These are phyloP conservation scores for Lordiphosa andalusiaca DNA, from an alignment of 2,888 invertebrate genomes.

Conservation along the genomic window DNA sequence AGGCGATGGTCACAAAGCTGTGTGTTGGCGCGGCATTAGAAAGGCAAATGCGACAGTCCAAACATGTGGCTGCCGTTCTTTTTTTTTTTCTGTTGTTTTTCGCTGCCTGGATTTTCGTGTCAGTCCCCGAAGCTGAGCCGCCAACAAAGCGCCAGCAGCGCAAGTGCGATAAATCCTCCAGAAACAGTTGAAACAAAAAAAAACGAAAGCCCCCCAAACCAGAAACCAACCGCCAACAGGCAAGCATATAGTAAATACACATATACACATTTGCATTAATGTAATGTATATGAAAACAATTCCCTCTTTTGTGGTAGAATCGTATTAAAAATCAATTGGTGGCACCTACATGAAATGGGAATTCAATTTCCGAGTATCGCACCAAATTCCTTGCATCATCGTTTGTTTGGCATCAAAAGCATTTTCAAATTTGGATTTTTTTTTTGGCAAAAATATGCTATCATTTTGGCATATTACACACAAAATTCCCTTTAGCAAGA, in stretches of 20 bases:
- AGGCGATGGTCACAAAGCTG: conserved; percentile 53
- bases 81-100: conserved; percentile 19
- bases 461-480: background rate
- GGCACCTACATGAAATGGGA: conserved; percentile 22
- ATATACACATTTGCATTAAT: conserved; percentile 12
- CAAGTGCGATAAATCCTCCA: conserved; percentile 70
- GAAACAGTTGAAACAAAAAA: conserved; percentile 51
- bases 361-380: conserved; percentile 24
- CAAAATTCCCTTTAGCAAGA: too few species aligned
- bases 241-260: conserved; percentile 16
- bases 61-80: conserved; percentile 68
- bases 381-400: conserved; percentile 12
- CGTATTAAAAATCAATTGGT: conserved; percentile 37
- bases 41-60: conserved; percentile 31
- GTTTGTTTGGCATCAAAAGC: conserved; percentile 17
- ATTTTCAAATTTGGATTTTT: conserved; percentile 9
- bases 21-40: conserved; percentile 15
- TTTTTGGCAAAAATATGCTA: conserved; percentile 2
- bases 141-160: conserved; percentile 65
- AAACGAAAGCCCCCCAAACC: conserved; percentile 1
- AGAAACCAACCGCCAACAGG: conserved; percentile 4
- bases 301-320: conserved; percentile 22
- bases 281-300: conserved; percentile 19
- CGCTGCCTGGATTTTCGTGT: conserved; percentile 66
- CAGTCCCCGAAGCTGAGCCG: conserved; percentile 49